These are phyloP conservation scores for Apus apus DNA, from an alignment of 2,113 vertebrate genomes.

Conservation along the genomic window DNA sequence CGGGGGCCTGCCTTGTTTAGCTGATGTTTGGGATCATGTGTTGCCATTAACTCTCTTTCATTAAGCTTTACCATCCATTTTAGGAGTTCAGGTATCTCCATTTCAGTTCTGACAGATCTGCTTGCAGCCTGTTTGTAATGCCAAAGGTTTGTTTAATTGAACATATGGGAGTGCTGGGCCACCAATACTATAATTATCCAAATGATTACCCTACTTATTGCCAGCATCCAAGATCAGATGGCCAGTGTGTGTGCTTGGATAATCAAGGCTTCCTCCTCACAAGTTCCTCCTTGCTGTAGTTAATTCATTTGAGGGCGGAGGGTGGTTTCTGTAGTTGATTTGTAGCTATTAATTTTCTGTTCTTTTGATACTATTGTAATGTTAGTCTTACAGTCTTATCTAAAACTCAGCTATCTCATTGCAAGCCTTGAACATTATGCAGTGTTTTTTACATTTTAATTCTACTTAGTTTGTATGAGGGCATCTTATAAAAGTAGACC, in stretches of 20 bases:
- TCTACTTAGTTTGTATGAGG: background rate
- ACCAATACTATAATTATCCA: slow-evolving; percentile 18
- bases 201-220: slow-evolving; percentile 25
- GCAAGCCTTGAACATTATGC: background rate
- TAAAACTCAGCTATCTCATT: background rate
- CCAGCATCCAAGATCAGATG: slow-evolving; percentile 19
- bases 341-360: background rate
- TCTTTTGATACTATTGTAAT: background rate
- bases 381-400: background rate
- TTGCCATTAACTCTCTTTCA: background rate
- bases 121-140: background rate
- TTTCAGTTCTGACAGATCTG: background rate
- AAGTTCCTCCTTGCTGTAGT: background rate
- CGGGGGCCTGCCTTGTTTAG: background rate
- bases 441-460: background rate
- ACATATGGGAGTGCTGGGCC: background rate
- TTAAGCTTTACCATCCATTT: background rate
- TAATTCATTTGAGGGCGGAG: background rate
- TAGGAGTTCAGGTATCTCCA: background rate
- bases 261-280: background rate
- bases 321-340: background rate
- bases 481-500: background rate
- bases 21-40: background rate
- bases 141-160: slow-evolving; percentile 2
- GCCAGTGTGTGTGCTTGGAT: slow-evolving; percentile 8